Base-by-base conservation (phyloP, 2,797 vertebrate genomes). In the Melanotaenia maccullochi region DNA sequence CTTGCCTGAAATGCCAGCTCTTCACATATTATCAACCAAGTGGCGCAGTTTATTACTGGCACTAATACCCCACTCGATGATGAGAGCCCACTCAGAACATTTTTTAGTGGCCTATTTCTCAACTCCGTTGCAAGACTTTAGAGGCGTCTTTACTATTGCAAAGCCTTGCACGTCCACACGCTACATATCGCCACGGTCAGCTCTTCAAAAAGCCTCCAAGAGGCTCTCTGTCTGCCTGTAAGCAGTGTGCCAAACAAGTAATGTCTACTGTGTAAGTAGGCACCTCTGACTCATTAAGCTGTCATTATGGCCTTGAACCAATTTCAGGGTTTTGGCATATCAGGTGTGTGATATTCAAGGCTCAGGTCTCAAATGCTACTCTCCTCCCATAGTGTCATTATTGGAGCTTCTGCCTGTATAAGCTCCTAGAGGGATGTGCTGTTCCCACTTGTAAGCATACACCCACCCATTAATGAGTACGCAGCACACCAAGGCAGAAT, bases 31-130 rank as follows among this genome's bases (percentile, higher is more conserved):
- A 86, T 88, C 87, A 90, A 81, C 83, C 78, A 77, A 90, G 89
- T 91, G 85, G 85, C 75, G 60, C 80, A 72, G 87, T 86, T 88
- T 92, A 90, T 90, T 89, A 85, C 86, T 73, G 82, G 67, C 74
- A 65, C 85, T 93, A 91, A 90, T 90, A 88, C 73, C 75, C 81
- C 83, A 83, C 88, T 90, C 68, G 38, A 63, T 71, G 88, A 92
- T 90, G 90, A 92, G 90, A 83, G 85, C 82, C 85, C 79, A 88
- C 81, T 90, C 64, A 68, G 57, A 82, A 67, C 73, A 65, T 77
- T 81, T 30, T 85, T 81, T 47, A 12, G 76, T 65, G 68, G 71
- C 76, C 75, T 62, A 63, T 87, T 87, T 85, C 78, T 79, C 68
- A 72, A 59, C 81, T 68, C 28, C 71, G 52, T 84, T 56, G 51